Evolutionary conservation across 2,113 vertebrate genomes (phyloP).

Genomic region (Vicugna pacos): DNA sequence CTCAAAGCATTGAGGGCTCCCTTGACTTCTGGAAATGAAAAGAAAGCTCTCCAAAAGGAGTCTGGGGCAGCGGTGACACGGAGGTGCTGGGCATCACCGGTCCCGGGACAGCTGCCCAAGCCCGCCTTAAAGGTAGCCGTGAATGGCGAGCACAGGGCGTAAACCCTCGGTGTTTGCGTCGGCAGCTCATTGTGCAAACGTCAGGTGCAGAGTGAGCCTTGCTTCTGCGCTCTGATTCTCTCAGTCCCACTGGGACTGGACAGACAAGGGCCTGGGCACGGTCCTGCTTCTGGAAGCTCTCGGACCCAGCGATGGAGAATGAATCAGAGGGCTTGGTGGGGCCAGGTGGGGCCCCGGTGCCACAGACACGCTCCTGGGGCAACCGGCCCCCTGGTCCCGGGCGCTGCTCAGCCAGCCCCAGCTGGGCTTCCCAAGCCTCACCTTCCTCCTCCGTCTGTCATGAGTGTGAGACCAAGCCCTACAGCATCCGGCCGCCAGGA

Average conservation of each 20-base stretch:
- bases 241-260: not conserved
- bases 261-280: accelerated
- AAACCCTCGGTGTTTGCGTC: accelerated
- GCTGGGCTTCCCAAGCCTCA: accelerated
- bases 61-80: accelerated
- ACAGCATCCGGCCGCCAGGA: accelerated
- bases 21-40: not conserved
- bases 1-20: not conserved
- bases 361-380: not conserved
- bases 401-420: not conserved
- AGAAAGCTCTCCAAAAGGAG: not conserved
- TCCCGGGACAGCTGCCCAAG: too few species aligned
- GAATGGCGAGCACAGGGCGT: accelerated
- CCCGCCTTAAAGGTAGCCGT: accelerated
- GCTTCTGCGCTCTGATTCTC: accelerated
- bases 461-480: accelerated
- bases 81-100: accelerated
- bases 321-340: accelerated
- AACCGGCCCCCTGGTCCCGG: accelerated
- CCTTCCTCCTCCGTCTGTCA: not conserved
- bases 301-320: not conserved
- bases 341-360: too few species aligned
- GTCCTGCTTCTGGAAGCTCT: not conserved
- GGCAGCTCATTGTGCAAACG: accelerated
- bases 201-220: accelerated